Evolutionary conservation across 2,888 invertebrate genomes (phyloP).

Genomic region (Drosophila antonietae): DNA sequence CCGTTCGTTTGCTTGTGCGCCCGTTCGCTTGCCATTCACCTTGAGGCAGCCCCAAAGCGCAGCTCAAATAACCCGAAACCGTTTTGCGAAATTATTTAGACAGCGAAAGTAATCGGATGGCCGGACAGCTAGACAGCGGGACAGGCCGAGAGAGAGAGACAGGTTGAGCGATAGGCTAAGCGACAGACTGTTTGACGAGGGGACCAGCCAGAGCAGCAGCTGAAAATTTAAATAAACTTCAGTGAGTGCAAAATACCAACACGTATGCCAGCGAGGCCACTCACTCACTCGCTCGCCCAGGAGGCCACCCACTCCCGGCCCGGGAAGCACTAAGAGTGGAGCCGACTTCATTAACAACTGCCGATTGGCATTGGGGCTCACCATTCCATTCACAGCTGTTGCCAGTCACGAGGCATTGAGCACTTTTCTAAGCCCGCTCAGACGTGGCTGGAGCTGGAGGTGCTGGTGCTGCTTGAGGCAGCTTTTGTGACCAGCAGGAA

Average conservation of each 20-base stretch:
- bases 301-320: conserved; percentile 3
- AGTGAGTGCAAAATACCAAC: conserved; percentile 56
- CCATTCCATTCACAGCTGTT: conserved; percentile 37
- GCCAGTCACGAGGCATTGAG: conserved; percentile 42
- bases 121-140: conserved; percentile 28
- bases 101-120: conserved; percentile 74
- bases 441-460: neutral
- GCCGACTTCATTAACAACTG: conserved; percentile 68
- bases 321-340: conserved; percentile 66
- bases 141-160: conserved; percentile 8
- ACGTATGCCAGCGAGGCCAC: conserved; percentile 38
- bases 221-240: conserved; percentile 65
- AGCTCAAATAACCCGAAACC: conserved; percentile 71
- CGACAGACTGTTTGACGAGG: conserved; percentile 2
- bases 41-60: conserved; percentile 65
- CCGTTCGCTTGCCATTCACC: conserved; percentile 65
- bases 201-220: neutral
- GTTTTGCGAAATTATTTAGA: conserved; percentile 72
- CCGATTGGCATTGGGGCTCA: conserved; percentile 34
- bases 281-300: neutral
- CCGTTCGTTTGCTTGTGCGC: conserved; percentile 50
- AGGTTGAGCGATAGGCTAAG: conserved; percentile 1
- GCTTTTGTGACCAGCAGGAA: conserved; percentile 5
- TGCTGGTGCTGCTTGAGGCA: conserved; percentile 1
- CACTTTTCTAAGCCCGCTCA: conserved; percentile 9